Evolutionary conservation across 2,797 vertebrate genomes (phyloP).

Genomic region (Neopelma chrysocephalum): DNA sequence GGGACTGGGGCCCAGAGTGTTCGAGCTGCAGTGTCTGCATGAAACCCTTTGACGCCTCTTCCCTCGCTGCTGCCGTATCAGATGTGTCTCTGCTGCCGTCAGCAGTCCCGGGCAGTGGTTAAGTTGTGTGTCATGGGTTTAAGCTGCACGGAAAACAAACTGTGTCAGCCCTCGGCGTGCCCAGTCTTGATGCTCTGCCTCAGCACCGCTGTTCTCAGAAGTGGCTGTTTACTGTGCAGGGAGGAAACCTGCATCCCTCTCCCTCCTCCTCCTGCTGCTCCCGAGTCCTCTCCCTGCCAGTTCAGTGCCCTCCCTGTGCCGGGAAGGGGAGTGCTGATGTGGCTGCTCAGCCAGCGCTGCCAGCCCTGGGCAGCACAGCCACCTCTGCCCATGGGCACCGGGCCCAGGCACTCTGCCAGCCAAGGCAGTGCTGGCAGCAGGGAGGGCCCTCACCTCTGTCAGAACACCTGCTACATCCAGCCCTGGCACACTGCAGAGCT

Average conservation of each 20-base stretch:
- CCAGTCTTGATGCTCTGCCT: slow-evolving; percentile 35
- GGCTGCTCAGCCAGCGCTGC: not conserved
- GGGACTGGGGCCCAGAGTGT: rapidly evolving
- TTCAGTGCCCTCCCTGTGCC: not conserved
- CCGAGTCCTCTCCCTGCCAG: not conserved
- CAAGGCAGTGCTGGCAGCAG: rapidly evolving
- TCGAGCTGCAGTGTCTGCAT: not conserved
- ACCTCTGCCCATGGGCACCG: rapidly evolving
- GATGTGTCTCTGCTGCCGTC: slow-evolving; percentile 40
- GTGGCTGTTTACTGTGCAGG: slow-evolving; percentile 20
- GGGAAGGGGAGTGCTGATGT: rapidly evolving
- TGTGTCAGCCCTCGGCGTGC: slow-evolving; percentile 48
- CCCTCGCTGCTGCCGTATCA: not conserved
- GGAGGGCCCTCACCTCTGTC: not conserved
- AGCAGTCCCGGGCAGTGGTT: slow-evolving; percentile 34
- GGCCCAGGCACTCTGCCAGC: rapidly evolving
- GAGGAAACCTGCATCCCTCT: slow-evolving; percentile 17
- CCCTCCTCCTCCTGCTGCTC: not conserved
- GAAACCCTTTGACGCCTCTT: not conserved
- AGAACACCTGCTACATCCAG: not conserved
- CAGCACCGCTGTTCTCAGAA: slow-evolving; percentile 10
- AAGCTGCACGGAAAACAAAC: slow-evolving; percentile 34
- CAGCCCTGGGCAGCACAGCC: not conserved
- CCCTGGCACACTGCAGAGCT: not conserved
- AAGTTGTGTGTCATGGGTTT: slow-evolving; percentile 25